Evolutionary conservation across 2,113 vertebrate species (phyloP).

Genomic region (Xiphorhynchus elegans): DNA sequence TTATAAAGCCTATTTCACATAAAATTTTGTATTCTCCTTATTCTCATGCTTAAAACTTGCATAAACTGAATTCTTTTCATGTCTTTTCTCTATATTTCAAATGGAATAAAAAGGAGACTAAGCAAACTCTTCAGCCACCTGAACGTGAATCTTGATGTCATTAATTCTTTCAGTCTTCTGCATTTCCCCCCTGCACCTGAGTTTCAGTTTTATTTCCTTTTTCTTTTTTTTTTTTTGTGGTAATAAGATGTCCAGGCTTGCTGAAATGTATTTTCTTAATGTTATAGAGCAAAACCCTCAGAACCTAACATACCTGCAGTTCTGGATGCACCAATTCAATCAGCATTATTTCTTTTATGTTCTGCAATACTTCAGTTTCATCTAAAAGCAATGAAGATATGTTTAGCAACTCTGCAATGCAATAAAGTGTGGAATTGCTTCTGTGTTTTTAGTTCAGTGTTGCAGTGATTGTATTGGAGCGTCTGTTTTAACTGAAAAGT

Average conservation of each 20-base stretch:
- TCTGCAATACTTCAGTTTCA: not conserved
- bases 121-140: not conserved
- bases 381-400: not conserved
- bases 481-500: not conserved
- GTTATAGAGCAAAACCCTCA: not conserved
- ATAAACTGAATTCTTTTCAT: not conserved
- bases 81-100: not conserved
- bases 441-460: not conserved
- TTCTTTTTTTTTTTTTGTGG: not conserved
- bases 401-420: not conserved
- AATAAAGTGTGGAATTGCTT: not conserved
- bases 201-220: not conserved
- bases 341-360: not conserved
- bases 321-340: not conserved
- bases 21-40: not conserved
- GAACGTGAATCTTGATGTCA: not conserved
- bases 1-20: not conserved
- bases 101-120: not conserved
- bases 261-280: not conserved
- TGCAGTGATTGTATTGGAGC: not conserved
- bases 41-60: not conserved
- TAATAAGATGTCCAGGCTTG: not conserved
- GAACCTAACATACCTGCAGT: not conserved
- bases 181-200: not conserved
- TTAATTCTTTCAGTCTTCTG: not conserved